phyloP scores from a whole-genome alignment of 2,113 vertebrate species.

The Rana temporaria region DNA sequence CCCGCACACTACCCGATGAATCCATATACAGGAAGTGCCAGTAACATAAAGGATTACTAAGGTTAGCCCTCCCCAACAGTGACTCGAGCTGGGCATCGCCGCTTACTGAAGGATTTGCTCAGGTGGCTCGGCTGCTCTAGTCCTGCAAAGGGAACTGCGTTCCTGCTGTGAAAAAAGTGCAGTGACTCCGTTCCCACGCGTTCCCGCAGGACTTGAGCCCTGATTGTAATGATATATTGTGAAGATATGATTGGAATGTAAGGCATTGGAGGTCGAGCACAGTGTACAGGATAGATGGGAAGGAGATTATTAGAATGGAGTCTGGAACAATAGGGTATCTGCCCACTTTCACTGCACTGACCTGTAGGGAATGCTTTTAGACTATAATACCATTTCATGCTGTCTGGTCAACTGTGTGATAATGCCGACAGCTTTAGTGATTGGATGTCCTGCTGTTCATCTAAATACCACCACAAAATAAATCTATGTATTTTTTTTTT shows the following conservation, averaged over 20 bases:
- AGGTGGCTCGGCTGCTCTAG: no score
- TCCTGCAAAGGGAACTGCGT: no score
- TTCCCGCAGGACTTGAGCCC: no score
- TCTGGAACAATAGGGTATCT: not conserved
- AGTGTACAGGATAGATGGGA: not conserved
- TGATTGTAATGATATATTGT: not conserved
- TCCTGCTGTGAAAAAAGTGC: no score
- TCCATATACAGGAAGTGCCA: no score
- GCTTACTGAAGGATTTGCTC: no score
- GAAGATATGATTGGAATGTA: conserved; percentile 26
- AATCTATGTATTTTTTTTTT: not conserved
- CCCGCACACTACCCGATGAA: no score
- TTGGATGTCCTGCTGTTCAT: not conserved
- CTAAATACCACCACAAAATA: not conserved
- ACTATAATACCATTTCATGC: conserved; percentile 9
- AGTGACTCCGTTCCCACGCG: no score
- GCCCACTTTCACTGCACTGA: not conserved
- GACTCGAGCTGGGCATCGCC: no score
- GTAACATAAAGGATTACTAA: no score
- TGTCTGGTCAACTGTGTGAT: not conserved
- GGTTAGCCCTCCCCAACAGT: no score
- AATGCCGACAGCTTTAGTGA: not conserved
- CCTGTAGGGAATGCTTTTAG: conserved; percentile 22
- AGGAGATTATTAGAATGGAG: not conserved
- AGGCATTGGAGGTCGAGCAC: not conserved